phyloP scores from a whole-genome alignment of 2,113 vertebrate species.

The Rhegmatorhina hoffmannsi region DNA sequence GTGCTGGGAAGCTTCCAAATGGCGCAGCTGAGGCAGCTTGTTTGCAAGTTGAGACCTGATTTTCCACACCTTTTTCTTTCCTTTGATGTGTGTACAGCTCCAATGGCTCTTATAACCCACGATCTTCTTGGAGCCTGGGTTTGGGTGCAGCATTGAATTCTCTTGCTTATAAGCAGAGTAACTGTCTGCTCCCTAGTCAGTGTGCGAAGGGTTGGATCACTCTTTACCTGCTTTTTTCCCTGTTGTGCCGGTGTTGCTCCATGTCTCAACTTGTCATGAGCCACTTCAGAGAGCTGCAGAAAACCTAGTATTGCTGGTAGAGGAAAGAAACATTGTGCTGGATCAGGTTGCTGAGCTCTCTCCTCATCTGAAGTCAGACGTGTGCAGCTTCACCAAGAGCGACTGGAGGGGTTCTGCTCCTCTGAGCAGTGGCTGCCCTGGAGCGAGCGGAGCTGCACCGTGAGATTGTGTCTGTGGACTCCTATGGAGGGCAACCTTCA shows the following conservation, averaged over 20 bases:
- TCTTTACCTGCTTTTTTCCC: background rate
- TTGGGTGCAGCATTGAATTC: background rate
- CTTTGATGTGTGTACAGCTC: background rate
- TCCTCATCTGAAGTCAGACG: background rate
- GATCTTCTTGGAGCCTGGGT: background rate
- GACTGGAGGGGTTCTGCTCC: background rate
- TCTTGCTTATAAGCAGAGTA: background rate
- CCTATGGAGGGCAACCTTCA: accelerated
- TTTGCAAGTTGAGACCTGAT: background rate
- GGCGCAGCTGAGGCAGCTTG: background rate
- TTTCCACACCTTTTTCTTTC: background rate
- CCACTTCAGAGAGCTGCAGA: background rate
- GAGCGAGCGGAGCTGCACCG: background rate
- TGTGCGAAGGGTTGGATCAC: background rate
- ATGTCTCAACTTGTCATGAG: background rate
- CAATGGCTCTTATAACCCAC: background rate
- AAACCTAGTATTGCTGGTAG: background rate
- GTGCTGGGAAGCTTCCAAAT: background rate
- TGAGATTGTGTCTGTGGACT: background rate
- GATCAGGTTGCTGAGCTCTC: background rate
- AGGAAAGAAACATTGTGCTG: background rate
- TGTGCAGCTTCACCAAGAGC: background rate
- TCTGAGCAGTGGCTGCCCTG: background rate
- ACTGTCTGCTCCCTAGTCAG: background rate
- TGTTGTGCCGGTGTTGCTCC: background rate